Evolutionary conservation across 1,140 invertebrate genomes (phyloP), one percentile per base, ranked within the genome.

Genomic region (Dreissena rostriformis): DNA sequence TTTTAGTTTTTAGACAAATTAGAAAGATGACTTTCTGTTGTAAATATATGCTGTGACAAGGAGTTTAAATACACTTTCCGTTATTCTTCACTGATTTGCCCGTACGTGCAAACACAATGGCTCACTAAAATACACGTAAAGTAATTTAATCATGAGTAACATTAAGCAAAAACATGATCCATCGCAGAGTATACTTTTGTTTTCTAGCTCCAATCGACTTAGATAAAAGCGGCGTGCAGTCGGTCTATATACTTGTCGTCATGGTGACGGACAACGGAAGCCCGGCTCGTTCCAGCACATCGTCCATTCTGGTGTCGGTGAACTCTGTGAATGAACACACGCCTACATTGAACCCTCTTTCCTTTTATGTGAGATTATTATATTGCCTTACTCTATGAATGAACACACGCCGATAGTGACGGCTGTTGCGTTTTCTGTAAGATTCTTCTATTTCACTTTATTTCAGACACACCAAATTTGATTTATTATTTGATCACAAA

Each of bases 171-270:
- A 39, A 2, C 39, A 39, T 39, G 39, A 39, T 5, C 39, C 2
- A 39, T 39, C 39, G 39, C 39, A 39, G 39, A 39, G 2, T 39
- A 39, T 39, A 0, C 15, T 39, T 17, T 39, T 73, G 6, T 19
- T 71, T 52, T 51, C 22, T 7, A 81, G 79, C 79, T 63, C 29
- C 28, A 65, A 51, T 73, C 52, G 70, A 65, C 29, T 51, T 71
- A 51, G 55, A 71, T 51, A 22, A 49, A 12, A 71, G 66, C 67
- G 88, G 86, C 51, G 82, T 81, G 1, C 71, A 39, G 15, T 57
- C 75, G 0, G 67, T 70, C 24, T 88, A 83, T 39, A 76, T 24
- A 12, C 52, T 83, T n/a, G 55, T 75, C n/a, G 29, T 83, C 14
- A 76, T 70, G 29, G 81, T 83, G 24, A 55, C 81, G 12, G 81